Evolutionary conservation across 1,140 invertebrate genomes (phyloP), one percentile per base, ranked within the genome.

Genomic region (Drosophila malerkotliana): DNA sequence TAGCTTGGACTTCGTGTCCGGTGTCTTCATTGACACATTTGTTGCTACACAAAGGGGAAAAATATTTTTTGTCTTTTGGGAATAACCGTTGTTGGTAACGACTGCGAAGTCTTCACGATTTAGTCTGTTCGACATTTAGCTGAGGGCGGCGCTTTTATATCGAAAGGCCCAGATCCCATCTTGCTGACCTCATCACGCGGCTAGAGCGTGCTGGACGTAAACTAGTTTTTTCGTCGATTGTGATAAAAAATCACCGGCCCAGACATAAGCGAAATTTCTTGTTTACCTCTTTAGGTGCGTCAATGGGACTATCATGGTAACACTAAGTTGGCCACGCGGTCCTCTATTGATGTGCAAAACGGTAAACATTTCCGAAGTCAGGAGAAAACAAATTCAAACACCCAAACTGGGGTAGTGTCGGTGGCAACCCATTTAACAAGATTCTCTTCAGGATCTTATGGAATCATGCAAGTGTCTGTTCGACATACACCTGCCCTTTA

Each of bases 21-120:
- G 90, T 90, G 88, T 89, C 84, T 72, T 89, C 90, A 91, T 91
- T 91, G 90, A 91, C 90, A 91, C 90, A 91, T 85, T 72, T 74
- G 68, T 52, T 79, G 63, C 28, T 62, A 5, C 34, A 82, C 82
- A 32, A 64, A 44, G 18, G 59, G 15, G 37, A 8, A 59, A 83
- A 71, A 56, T 53, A 53, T 57, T 64, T 51, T 1, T 18, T 18
- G 41, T 2, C 41, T 44, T 44, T 26, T 12, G 10, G 9, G 12
- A 51, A 21, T 63, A 15, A n/a, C 34, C 63, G 15, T 28, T 72
- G 44, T 14, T 12, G 41, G 34, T 47, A 54, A 59, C 49, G 54
- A 30, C 56, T 48, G 48, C 60, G 44, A 10, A 18, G 51, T 37
- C 62, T 72, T 44, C 30, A 58, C 32, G 28, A 32, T 64, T 75